Base-by-base conservation (phyloP, 1,140 invertebrate species). In the Drosophila tropicalis region DNA sequence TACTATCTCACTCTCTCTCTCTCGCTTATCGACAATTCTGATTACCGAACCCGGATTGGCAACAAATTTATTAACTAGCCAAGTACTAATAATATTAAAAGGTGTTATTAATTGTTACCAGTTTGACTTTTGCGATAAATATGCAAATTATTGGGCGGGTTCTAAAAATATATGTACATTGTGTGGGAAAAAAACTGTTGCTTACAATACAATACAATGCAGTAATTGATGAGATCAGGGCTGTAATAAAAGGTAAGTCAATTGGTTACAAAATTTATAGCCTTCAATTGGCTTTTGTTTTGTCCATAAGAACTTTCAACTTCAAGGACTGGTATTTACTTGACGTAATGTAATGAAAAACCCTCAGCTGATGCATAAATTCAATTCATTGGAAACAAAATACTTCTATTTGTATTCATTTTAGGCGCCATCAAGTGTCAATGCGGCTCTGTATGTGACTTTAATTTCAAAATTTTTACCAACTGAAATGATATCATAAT, bases 1-100 rank as follows among this genome's bases (percentile, higher is more conserved):
- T n/a, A 7, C 5, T 17, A 2, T 47, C 44, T 47, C 2, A 1
- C 12, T 10, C 6, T 10, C 2, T 19, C 15, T 47, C 7, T n/a
- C 17, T 51, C 12, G 6, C 15, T 51, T 51, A 51, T 51, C 7
- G 7, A 22, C 29, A 57, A 17, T 57, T 57, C 55, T 57, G 55
- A 29, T 57, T 57, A 51, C 25, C 9, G 19, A 57, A 57, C 29
- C 55, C 55, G 55, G 55, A 57, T 57, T 57, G 55, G n/a, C 55
- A 57, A 32, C 55, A 57, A 57, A 34, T 17, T 57, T 32, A 17
- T 6, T 51, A 51, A 19, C 17, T 51, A 17, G 9, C 44, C 44
- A 47, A 19, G 44, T 47, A 51, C 17, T 22, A 12, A 51, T 22
- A 22, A 51, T 22, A 12, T 51, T 10, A 51, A 51, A 15, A 51